Percentiles rank a stretch among this genome's conserved stretches.
Evolutionary conservation across 2,797 vertebrate species (phyloP).

Genomic region (Monodelphis domestica): DNA sequence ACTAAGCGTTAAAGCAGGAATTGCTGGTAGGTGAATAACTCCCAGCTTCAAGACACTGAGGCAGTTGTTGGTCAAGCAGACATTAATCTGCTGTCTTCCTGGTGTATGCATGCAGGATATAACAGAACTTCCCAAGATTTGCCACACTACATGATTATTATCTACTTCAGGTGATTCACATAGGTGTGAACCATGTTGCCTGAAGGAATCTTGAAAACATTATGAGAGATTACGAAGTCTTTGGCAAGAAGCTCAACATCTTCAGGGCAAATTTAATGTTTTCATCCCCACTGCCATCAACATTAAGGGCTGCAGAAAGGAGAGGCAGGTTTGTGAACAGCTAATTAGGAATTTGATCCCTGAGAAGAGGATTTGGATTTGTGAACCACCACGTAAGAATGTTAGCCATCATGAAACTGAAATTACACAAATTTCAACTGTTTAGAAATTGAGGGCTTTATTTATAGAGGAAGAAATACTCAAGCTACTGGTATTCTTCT

Average conservation of each 20-base stretch:
- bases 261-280: not conserved
- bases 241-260: not conserved
- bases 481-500: slow-evolving; percentile 93
- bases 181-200: not conserved
- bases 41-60: not conserved
- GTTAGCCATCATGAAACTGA: slow-evolving; percentile 93
- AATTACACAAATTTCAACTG: slow-evolving; percentile 90
- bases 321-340: not conserved
- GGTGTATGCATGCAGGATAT: not conserved
- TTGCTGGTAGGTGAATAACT: not conserved
- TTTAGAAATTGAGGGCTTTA: slow-evolving; percentile 94
- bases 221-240: not conserved
- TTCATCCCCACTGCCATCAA: not conserved
- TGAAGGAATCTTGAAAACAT: not conserved
- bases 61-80: not conserved
- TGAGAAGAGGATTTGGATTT: not conserved
- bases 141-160: not conserved
- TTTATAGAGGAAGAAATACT: slow-evolving; percentile 91
- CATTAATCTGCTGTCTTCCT: not conserved
- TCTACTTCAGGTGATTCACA: not conserved
- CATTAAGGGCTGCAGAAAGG: not conserved
- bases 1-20: not conserved
- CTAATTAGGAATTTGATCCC: not conserved
- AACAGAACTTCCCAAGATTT: not conserved
- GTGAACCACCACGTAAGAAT: not conserved